Evolutionary conservation across 1,140 invertebrate genomes (phyloP), one percentile per base, ranked within the genome.

Genomic region (Geopemphigus sp.): DNA sequence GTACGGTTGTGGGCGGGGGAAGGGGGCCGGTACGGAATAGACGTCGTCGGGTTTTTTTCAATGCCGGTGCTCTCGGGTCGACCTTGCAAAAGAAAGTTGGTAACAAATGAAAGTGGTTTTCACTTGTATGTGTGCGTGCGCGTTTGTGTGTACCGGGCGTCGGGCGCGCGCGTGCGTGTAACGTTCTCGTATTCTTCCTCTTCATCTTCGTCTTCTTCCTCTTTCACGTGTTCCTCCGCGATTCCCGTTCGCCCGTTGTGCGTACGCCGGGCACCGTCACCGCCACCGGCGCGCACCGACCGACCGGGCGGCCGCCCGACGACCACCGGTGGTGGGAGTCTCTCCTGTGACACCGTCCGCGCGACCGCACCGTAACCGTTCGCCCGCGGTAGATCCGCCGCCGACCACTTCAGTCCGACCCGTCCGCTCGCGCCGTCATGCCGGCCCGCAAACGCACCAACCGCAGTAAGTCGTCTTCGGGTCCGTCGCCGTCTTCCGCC

Each of bases 61-160:
- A 78, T 78, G 74, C 74, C 74, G 74, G 74, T 76, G n/a, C n/a
- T 54, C 29, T 57, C 54, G 57, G 39, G 56, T 57, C 61, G 74
- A 78, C 74, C 74, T 78, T 78, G 74, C 57, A 78, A 78, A 78
- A 78, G 74, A 78, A 78, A 78, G 74, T 78, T 59, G 45, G 26
- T n/a, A 78, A 78, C 74, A 78, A 78, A 78, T 61, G 74, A 78
- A 78, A 78, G 74, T 78, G 74, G 74, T 78, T 78, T 78, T 78
- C 74, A 78, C 74, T 59, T 45, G 26, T 59, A 29, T 45, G 53
- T 24, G 53, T 59, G 54, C 15, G 26, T 24, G 73, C 24, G 54
- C n/a, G n/a, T n/a, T n/a, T n/a, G n/a, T n/a, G n/a, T n/a, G n/a
- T n/a, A n/a, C n/a, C n/a, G n/a, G n/a, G n/a, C 8, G 32, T 39